Evolutionary conservation across 2,113 vertebrate species (phyloP), one percentile per base, ranked within the genome.

Genomic region (Dryoscopus gambensis): DNA sequence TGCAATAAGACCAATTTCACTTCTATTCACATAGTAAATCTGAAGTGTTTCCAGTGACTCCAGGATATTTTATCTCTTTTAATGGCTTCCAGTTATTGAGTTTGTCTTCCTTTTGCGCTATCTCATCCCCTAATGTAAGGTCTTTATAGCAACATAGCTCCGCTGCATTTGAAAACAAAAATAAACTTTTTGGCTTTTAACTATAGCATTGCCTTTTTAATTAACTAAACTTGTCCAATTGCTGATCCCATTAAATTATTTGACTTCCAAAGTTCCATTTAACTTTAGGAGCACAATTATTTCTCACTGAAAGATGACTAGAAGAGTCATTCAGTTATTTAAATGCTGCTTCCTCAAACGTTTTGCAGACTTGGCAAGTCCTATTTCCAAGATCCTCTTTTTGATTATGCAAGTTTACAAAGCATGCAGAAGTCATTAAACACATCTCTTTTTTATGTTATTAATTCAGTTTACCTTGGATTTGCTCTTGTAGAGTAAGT

Each of bases 371-470:
- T 91, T 91, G 0, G 6, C 89, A 93, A 80, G 59, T 85, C 46
- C 40, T 46, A 8, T 60, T 94, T 95, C 59, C 68, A 91, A 91
- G 81, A 91, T 96, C 91, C 94, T 93, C 92, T 93, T 95, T 95
- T 73, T 65, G 87, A 91, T 96, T 90, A 74, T 0, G 6, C 93
- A 94, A 96, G 82, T 77, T 90, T 90, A 83, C 69, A 76, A 91
- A 94, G 82, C 3, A 13, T 42, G 40, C n/a, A 40, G 9, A 30
- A 78, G 46, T 91, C 70, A 83, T 84, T 96, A 87, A 94, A 71
- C n/a, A 27, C 28, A 28, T 70, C 20, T 76, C 19, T 25, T 60
- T 52, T 74, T 59, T 67, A 27, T 33, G 31, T 31, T 52, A 24
- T 63, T 53, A 78, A 87, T 65, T 82, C n/a, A 10, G 9, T 73